Evolutionary conservation across 2,888 invertebrate genomes (phyloP), one percentile per base, ranked within the genome.

Genomic region (Pandemis corylana): DNA sequence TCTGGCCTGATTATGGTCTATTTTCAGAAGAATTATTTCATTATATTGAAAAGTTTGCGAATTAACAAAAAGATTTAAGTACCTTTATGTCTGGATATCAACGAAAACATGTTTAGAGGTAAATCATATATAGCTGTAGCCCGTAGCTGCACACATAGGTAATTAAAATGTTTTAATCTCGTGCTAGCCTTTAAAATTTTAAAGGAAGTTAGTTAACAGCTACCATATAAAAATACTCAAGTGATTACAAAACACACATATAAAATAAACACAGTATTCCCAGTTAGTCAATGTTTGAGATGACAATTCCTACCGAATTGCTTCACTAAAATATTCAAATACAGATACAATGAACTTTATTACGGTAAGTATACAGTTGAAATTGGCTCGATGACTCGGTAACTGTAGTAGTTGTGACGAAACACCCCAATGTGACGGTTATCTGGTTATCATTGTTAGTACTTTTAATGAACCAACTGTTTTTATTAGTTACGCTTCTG

Each of bases 401-500:
- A 51, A 64, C 42, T 10, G 7, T 20, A 46, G 13, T 28, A 36
- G 66, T 51, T 46, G 13, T 62, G 28, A 67, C 41, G 41, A 66
- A 66, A 72, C 10, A 41, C 7, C 42, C n/a, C 42, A 67, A 72
- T 66, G 12, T 20, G 36, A 36, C 49, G 59, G 75, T 75, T 71
- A 72, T 75, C 59, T 69, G 64, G 59, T 77, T 78, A 77, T 77
- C 67, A 67, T 76, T 68, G 76, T 78, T 78, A 78, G 72, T 64
- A 76, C 70, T 68, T 36, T 62, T 69, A 79, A 79, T 68, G 67
- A 80, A 79, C 77, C 80, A 83, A 80, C 78, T 80, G 82, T 78
- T 77, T 71, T 69, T 72, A 72, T 78, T 75, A 76, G 75, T 79
- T 76, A 41, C 2, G 15, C 28, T 44, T 80, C 75, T 81, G 85